Conservation (phyloP, 1,140 invertebrate species). For the Calliphora vicina region DNA sequence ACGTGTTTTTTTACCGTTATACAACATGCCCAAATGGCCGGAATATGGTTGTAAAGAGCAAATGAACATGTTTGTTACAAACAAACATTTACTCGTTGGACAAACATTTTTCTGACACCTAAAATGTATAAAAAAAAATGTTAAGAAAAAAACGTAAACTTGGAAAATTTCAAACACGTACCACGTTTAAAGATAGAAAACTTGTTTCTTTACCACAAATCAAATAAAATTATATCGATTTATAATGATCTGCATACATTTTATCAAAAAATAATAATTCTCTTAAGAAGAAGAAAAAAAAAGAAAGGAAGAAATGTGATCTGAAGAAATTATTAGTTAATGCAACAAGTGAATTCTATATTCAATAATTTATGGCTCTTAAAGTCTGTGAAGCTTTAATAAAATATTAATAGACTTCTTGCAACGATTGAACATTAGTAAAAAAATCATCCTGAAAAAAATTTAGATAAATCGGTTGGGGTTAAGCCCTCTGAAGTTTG, state of each 20-base stretch:
- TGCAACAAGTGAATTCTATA: not conserved
- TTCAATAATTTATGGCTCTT: too few relatives aligned
- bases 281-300: not conserved
- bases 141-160: not conserved
- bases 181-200: not conserved
- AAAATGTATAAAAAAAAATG: not conserved
- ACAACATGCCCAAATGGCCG: not conserved
- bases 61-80: not conserved
- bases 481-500: too few relatives aligned
- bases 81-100: not conserved
- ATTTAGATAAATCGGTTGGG: too few relatives aligned
- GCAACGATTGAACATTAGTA: too few relatives aligned
- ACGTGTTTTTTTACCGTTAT: not conserved
- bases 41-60: not conserved
- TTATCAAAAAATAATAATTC: not conserved
- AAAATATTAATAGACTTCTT: too few relatives aligned
- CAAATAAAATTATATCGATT: not conserved
- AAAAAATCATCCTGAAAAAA: too few relatives aligned
- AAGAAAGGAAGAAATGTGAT: not conserved
- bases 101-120: not conserved
- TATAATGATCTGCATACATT: not conserved
- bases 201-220: not conserved
- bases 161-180: not conserved
- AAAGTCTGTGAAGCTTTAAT: too few relatives aligned
- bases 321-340: not conserved